Evolutionary conservation across 2,888 invertebrate genomes (phyloP), one percentile per base, ranked within the genome.

Genomic region (Beris morrisii): DNA sequence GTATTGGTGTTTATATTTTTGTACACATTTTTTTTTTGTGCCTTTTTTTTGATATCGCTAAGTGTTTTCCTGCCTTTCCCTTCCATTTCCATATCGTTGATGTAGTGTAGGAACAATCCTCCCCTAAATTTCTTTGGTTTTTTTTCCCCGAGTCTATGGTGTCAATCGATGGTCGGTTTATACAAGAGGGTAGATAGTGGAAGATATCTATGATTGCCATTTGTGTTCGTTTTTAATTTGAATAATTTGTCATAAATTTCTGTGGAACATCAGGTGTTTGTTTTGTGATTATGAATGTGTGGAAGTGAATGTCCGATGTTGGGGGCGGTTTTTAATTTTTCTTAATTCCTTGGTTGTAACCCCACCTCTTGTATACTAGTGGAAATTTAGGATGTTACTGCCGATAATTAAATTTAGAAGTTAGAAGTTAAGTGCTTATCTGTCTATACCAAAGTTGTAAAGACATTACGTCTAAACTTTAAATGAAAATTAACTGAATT

Each of bases 171-270:
- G 38, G 38, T 38, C 38, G 38, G 38, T 9, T 38, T 38, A 9
- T 38, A 7, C 38, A 38, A 38, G 38, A 38, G 38, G 38, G 38
- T 38, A 38, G 52, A 15, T 52, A 28, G 11, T 7, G 52, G 12
- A 22, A 28, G 52, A 15, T 52, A 52, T 52, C 22, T 43, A 9
- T 45, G 28, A 43, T 57, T 45, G n/a, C 57, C 43, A 28, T 57
- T 45, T 15, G 32, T 57, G 43, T 44, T 64, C 58, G 9, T 53
- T 64, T 67, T 67, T 64, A 67, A 67, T 67, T 67, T 67, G 31
- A 54, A 59, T 58, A 59, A 67, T 67, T 67, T 64, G 38, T 65
- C 58, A 65, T 46, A 57, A 57, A 57, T 57, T 57, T 43, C 11
- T 44, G n/a, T 55, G 3, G 38, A 5, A 44, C 44, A 53, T 53